These are phyloP conservation scores for Meteorus cinctellus DNA, from an alignment of 2,888 invertebrate genomes.

Conservation along the genomic window DNA sequence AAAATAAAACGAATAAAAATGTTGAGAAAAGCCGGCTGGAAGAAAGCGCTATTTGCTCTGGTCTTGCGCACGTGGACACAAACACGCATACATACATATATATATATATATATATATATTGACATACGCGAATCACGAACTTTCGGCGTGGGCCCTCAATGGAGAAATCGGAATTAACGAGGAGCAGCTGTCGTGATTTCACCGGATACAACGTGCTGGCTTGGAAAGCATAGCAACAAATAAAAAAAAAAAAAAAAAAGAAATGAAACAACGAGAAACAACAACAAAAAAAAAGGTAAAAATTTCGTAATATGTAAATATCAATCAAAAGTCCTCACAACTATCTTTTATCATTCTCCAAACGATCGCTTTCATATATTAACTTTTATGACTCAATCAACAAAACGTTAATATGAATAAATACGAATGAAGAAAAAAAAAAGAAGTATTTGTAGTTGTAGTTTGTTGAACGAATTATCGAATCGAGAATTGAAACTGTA, in stretches of 20 bases:
- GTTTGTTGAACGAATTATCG: no score
- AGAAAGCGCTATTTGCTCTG: constrained; percentile 7
- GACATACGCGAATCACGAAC: constrained; percentile 32
- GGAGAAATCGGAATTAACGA: constrained; percentile 44
- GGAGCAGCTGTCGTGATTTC: constrained; percentile 43
- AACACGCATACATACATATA: neutral
- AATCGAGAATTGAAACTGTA: no score
- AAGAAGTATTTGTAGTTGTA: no score
- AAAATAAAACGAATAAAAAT: constrained; percentile 18
- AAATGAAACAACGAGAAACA: constrained; percentile 13
- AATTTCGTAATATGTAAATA: constrained; percentile 17
- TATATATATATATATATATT: neutral
- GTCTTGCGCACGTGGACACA: constrained; percentile 21
- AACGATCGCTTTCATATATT: no score
- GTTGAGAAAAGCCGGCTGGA: constrained; percentile 13
- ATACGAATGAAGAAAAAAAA: no score
- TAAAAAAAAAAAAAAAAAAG: constrained; percentile 23
- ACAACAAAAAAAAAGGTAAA: constrained; percentile 11
- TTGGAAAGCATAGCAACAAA: constrained; percentile 5
- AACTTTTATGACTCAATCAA: no score
- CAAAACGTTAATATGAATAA: no score
- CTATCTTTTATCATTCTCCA: no score
- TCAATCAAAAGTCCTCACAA: neutral
- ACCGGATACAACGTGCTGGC: constrained; percentile 36
- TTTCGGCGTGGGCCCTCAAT: constrained; percentile 30